Evolutionary conservation across 2,797 vertebrate species (phyloP).

Genomic region (Gymnopithys bicolor): DNA sequence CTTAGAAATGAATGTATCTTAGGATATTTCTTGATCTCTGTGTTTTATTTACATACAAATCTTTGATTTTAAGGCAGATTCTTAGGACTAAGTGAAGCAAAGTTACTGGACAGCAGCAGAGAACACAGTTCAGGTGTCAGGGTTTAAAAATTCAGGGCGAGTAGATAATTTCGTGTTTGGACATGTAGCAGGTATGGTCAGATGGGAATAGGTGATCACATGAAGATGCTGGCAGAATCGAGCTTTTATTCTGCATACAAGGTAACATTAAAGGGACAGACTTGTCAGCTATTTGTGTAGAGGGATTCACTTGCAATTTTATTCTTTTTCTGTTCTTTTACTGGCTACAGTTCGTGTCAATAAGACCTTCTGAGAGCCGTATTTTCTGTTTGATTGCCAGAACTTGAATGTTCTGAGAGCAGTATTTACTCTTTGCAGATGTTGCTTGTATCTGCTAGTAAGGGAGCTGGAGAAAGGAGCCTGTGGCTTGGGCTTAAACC

Average conservation of each 20-base stretch:
- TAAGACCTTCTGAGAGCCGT: not conserved
- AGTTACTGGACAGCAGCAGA: not conserved
- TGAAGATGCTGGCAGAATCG: not conserved
- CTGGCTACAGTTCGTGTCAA: not conserved
- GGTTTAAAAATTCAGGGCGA: not conserved
- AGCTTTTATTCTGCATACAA: not conserved
- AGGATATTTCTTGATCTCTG: not conserved
- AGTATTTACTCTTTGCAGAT: not conserved
- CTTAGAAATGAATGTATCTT: not conserved
- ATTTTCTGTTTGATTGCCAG: not conserved
- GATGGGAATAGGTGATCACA: rapidly evolving
- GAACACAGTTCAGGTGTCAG: not conserved
- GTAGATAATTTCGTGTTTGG: not conserved
- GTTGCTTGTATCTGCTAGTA: not conserved
- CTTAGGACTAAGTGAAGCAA: not conserved
- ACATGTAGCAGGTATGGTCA: not conserved
- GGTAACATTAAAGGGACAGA: not conserved
- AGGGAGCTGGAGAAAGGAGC: not conserved
- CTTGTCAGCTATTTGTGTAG: not conserved
- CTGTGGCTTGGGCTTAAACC: not conserved
- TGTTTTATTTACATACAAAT: not conserved
- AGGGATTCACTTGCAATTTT: not conserved
- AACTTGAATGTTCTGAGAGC: not conserved
- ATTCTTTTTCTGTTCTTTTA: not conserved
- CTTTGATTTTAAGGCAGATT: not conserved